These are phyloP conservation scores for Lethenteron reissneri DNA, from an alignment of 2,113 vertebrate species.

Conservation along the genomic window DNA sequence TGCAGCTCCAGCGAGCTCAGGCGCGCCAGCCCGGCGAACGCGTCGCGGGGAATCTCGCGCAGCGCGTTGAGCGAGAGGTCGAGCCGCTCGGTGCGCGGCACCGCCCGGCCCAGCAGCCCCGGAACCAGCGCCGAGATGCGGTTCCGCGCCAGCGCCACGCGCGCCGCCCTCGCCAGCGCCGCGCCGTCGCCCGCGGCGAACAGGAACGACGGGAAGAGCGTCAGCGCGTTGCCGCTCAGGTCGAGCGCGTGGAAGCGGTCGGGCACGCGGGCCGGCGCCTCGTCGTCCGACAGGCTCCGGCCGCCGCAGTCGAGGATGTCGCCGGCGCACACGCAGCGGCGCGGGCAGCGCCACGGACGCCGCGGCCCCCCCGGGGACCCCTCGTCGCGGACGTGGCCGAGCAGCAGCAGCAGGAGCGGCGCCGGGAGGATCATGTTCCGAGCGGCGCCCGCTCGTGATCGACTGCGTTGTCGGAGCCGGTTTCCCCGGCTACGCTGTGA, in stretches of 20 bases:
- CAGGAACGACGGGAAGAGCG: conserved; percentile 23
- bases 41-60: conserved; percentile 24
- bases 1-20: conserved; percentile 67
- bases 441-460: too few species aligned
- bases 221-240: conserved; percentile 55
- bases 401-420: background rate
- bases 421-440: background rate
- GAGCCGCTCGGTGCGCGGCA: conserved; percentile 34
- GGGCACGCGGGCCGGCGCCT: conserved; percentile 31
- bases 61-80: conserved; percentile 75
- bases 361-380: background rate
- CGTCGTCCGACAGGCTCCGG: conserved; percentile 19
- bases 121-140: conserved; percentile 25
- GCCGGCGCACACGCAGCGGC: conserved; percentile 41
- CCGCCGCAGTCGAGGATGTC: conserved; percentile 68
- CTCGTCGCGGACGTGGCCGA: background rate
- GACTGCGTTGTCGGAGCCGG: conserved; percentile 8
- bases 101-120: conserved; percentile 36
- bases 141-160: conserved; percentile 47
- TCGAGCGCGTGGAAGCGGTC: conserved; percentile 36
- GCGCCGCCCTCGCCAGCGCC: conserved; percentile 32
- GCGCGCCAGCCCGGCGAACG: conserved; percentile 36
- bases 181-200: conserved; percentile 17
- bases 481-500: conserved; percentile 14
- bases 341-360: conserved; percentile 19